Conservation (phyloP, 2,888 invertebrate species). For the Lasius platythorax region DNA sequence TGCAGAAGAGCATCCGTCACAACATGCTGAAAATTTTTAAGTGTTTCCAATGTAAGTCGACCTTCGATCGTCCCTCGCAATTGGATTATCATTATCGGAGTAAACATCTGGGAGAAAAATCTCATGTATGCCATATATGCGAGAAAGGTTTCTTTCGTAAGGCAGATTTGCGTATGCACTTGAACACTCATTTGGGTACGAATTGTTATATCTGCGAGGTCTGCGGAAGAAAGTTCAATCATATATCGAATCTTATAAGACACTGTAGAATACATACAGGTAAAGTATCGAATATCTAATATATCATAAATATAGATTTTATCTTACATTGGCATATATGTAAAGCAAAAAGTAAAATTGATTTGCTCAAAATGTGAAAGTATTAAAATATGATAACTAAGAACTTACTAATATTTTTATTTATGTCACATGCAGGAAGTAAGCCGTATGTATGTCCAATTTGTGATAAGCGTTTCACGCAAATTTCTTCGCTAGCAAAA, state of each 20-base stretch:
- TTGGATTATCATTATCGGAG: slow-evolving; percentile 82
- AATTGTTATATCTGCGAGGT: slow-evolving; percentile 84
- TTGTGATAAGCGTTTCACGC: slow-evolving; percentile 82
- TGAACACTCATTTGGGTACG: slow-evolving; percentile 85
- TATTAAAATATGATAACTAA: slow-evolving; percentile 7
- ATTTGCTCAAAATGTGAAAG: background rate
- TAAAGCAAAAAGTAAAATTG: slow-evolving; percentile 9
- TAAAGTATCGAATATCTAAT: slow-evolving; percentile 56
- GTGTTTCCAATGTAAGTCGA: slow-evolving; percentile 79
- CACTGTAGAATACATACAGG: slow-evolving; percentile 85
- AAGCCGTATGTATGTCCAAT: slow-evolving; percentile 83
- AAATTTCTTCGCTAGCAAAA: slow-evolving; percentile 80
- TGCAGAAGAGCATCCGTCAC: slow-evolving; percentile 69
- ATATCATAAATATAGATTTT: background rate
- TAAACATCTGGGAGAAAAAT: slow-evolving; percentile 82
- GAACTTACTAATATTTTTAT: slow-evolving; percentile 11
- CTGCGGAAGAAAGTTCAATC: slow-evolving; percentile 85
- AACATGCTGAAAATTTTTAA: slow-evolving; percentile 76
- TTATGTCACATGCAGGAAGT: slow-evolving; percentile 74
- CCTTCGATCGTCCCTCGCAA: slow-evolving; percentile 83
- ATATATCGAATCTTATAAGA: slow-evolving; percentile 85
- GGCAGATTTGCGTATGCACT: slow-evolving; percentile 84
- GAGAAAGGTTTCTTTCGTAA: slow-evolving; percentile 83
- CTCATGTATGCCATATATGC: slow-evolving; percentile 83
- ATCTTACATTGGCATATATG: slow-evolving; percentile 4